Conservation (phyloP, 2,113 vertebrate genomes). For the Megaceryle torquata region DNA sequence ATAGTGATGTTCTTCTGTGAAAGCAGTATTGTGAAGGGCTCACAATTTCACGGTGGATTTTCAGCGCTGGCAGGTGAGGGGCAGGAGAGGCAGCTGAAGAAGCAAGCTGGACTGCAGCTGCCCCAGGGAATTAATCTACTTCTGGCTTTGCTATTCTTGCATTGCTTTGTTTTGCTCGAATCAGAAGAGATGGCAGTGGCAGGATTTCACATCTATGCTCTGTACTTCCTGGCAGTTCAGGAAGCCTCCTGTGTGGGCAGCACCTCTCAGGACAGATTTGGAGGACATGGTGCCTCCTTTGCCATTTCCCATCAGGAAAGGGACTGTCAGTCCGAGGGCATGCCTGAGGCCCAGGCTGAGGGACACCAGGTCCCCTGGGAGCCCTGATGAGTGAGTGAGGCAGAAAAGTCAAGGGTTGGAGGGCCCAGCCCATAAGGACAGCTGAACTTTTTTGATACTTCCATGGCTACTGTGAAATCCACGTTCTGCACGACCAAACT, state of each 20-base stretch:
- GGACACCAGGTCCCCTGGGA: background rate
- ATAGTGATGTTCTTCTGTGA: background rate
- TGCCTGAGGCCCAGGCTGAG: background rate
- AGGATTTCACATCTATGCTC: background rate
- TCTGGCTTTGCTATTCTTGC: background rate
- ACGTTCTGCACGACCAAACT: background rate
- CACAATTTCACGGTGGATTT: background rate
- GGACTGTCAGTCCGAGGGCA: background rate
- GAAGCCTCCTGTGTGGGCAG: background rate
- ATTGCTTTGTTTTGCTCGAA: background rate
- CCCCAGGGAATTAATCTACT: background rate
- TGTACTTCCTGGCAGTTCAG: background rate
- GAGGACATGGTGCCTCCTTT: background rate
- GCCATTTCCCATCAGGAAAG: background rate
- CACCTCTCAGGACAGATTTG: background rate
- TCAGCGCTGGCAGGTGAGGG: background rate
- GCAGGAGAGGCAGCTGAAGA: background rate
- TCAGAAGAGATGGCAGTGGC: background rate
- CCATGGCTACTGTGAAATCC: background rate
- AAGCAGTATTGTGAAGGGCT: background rate
- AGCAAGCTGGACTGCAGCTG: background rate
- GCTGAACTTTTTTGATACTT: background rate
- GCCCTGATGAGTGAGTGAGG: background rate
- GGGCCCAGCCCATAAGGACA: background rate
- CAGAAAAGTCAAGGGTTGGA: background rate